Evolutionary conservation across 2,113 vertebrate species (phyloP).

Genomic region (Notothenia rossii): DNA sequence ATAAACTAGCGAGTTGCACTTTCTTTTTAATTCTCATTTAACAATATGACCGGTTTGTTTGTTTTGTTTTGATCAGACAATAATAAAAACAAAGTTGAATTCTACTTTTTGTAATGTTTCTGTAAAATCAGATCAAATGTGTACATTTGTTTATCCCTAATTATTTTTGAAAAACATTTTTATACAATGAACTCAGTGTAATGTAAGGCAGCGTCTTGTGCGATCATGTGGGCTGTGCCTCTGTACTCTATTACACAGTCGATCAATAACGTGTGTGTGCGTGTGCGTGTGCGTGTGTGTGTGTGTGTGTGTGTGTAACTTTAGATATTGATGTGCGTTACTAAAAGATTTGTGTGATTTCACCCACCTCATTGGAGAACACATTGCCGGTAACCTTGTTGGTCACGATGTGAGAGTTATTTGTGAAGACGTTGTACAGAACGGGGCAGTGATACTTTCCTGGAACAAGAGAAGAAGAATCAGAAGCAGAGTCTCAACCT

Average conservation of each 20-base stretch:
- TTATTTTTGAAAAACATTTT: background rate
- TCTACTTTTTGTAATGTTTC: background rate
- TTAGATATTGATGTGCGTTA: conserved; percentile 6
- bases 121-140: background rate
- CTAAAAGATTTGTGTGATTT: conserved; percentile 1
- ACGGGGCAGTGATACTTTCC: conserved; percentile 98
- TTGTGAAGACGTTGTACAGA: conserved; percentile 95
- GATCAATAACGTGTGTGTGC: conserved; percentile 10
- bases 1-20: too few species aligned
- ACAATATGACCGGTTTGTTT: too few species aligned
- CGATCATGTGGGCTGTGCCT: conserved; percentile 21
- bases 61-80: too few species aligned
- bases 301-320: background rate
- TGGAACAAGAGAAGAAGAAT: conserved; percentile 58
- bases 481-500: background rate
- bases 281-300: background rate
- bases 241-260: background rate
- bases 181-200: background rate
- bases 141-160: background rate
- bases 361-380: conserved; percentile 91
- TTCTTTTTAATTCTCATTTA: too few species aligned
- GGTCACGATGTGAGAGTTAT: conserved; percentile 95
- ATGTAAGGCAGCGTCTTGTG: conserved; percentile 6
- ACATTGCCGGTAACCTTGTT: conserved; percentile 95
- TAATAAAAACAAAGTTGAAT: background rate